Base-by-base conservation (phyloP, 2,888 invertebrate species). In the Chelonus formosanus region DNA sequence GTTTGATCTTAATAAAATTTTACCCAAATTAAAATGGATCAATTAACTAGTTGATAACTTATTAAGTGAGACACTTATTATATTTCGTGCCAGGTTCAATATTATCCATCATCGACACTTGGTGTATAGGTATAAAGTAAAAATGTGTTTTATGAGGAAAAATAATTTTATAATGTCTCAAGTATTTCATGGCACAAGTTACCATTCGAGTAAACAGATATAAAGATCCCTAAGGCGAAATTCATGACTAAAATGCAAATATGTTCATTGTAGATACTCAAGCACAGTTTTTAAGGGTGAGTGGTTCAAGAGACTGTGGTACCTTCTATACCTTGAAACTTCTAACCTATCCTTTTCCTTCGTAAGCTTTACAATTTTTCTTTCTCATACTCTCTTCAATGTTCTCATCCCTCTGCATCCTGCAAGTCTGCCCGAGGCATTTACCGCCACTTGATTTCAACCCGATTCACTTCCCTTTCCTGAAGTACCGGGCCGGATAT, bases 391-490 rank as follows among this genome's bases (percentile, higher is more conserved):
- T 59, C 60, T 36, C 63, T 63, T 70, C 70, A 73, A 63, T 70
- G 62, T 50, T 70, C 68, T 71, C 68, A 69, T 68, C 62, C 73
- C 71, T 47, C 57, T 57, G 58, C 50, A 62, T 64, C 67, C 62
- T 67, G 66, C 60, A 67, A 66, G 66, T 65, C 66, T 61, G 76
- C 77, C 72, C 55, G 65, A 36, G 74, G 78, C 78, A 79, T 78
- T 77, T 76, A 75, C 78, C 75, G 76, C 75, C 78, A 78, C 78
- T 78, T 79, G 78, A 78, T 78, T 78, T 76, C 73, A 78, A 78
- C 78, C 76, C 76, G 76, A 78, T 78, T 78, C 75, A 72, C 75
- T 75, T 73, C 70, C 68, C 72, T 69, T 69, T 68, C 67, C 69
- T 64, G 55, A 57, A 67, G 65, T 60, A 70, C 75, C 75, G 56